phyloP scores from a whole-genome alignment of 2,797 vertebrate genomes.

The Sebastes miniatus region DNA sequence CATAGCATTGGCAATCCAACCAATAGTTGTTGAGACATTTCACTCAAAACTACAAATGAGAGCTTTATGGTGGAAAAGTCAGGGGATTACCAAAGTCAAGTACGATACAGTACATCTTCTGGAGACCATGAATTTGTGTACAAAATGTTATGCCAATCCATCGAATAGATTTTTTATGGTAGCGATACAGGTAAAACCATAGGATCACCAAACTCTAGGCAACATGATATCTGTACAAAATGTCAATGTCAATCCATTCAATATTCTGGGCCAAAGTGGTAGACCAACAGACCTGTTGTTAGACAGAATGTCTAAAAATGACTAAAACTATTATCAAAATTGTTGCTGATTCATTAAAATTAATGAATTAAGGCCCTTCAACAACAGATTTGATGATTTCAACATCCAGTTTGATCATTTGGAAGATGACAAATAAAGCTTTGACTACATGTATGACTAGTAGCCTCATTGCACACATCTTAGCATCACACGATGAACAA shows the following conservation, averaged over 20 bases:
- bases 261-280: background rate
- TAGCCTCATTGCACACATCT: background rate
- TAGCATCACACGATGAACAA: background rate
- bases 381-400: background rate
- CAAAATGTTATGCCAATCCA: background rate
- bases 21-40: background rate
- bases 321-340: background rate
- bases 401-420: background rate
- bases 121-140: too few species aligned
- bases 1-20: background rate
- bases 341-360: background rate
- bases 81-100: too few species aligned
- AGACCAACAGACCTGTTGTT: background rate
- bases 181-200: background rate
- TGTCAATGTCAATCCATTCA: background rate
- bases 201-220: background rate
- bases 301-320: background rate
- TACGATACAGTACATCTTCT: too few species aligned
- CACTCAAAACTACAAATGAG: too few species aligned
- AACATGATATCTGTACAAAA: background rate
- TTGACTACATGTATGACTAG: background rate
- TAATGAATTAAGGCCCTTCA: background rate
- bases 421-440: background rate
- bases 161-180: background rate
- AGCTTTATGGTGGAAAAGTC: too few species aligned